Conservation (phyloP, 2,797 vertebrate species). For the Esox lucius region DNA sequence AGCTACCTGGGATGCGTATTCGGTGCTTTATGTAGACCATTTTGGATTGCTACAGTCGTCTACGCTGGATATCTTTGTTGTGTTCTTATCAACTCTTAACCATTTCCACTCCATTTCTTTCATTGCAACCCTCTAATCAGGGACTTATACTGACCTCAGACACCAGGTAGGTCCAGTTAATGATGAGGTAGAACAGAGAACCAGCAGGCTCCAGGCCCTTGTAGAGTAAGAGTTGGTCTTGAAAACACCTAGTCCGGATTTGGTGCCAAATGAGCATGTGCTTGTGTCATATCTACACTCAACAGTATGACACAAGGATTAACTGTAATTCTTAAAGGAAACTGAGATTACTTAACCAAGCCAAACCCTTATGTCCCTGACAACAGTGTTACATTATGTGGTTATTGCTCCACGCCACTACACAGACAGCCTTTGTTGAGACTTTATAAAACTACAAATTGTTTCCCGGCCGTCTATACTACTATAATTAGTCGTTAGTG, state of each 20-base stretch:
- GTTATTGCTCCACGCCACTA: slow-evolving; percentile 32
- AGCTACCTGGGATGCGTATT: background rate
- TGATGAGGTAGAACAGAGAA: no score
- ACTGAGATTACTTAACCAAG: slow-evolving; percentile 22
- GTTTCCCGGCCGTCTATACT: background rate
- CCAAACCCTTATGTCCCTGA: slow-evolving; percentile 30
- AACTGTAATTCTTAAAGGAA: slow-evolving; percentile 39
- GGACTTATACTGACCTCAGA: no score
- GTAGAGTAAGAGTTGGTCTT: no score
- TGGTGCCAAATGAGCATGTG: slow-evolving; percentile 4
- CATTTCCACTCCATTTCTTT: no score
- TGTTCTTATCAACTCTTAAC: no score
- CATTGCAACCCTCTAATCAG: background rate
- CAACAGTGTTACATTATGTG: slow-evolving; percentile 24
- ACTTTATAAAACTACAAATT: slow-evolving; percentile 37
- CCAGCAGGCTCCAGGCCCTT: no score
- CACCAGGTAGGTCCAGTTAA: no score
- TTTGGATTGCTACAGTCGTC: background rate
- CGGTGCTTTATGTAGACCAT: background rate
- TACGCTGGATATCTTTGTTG: background rate
- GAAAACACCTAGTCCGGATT: background rate
- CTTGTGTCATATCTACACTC: background rate
- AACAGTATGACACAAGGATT: background rate
- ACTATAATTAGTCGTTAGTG: slow-evolving; percentile 40
- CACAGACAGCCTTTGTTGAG: slow-evolving; percentile 61